Conservation (phyloP, 2,797 vertebrate genomes). For the Brachyrhaphis roseni region DNA sequence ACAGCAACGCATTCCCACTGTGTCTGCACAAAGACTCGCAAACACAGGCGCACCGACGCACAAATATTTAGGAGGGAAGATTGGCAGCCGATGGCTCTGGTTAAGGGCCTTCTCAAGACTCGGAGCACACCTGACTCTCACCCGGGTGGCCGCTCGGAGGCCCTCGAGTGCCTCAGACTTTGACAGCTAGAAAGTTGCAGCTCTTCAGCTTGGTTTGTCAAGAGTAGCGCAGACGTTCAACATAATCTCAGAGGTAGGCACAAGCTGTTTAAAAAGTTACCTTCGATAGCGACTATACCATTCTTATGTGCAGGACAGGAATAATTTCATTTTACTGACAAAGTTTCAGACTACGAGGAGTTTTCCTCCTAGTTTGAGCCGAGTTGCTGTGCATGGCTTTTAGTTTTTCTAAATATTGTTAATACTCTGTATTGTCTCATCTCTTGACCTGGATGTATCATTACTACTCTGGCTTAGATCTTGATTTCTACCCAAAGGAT, state of each 20-base stretch:
- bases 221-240: slow-evolving; percentile 2
- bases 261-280: neutral
- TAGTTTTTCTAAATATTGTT: neutral
- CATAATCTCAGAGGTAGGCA: slow-evolving; percentile 16
- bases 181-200: slow-evolving; percentile 32
- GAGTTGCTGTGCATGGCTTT: neutral
- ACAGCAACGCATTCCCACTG: slow-evolving; percentile 51
- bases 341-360: neutral
- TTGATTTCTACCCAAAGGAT: slow-evolving; percentile 15
- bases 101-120: slow-evolving; percentile 30
- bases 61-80: slow-evolving; percentile 33
- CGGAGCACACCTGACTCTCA: slow-evolving; percentile 18
- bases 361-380: neutral
- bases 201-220: slow-evolving; percentile 30
- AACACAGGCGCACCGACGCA: slow-evolving; percentile 4
- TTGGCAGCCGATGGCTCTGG: slow-evolving; percentile 24
- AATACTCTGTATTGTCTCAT: neutral
- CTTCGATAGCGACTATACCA: neutral
- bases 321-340: neutral
- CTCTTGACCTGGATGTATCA: neutral
- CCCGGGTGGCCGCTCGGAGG: slow-evolving; percentile 29
- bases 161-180: slow-evolving; percentile 36
- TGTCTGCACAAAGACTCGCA: slow-evolving; percentile 22
- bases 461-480: neutral
- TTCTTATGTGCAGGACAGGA: neutral